Conservation (phyloP, 2,797 vertebrate genomes). For the Schizopygopsis malacanthus region DNA sequence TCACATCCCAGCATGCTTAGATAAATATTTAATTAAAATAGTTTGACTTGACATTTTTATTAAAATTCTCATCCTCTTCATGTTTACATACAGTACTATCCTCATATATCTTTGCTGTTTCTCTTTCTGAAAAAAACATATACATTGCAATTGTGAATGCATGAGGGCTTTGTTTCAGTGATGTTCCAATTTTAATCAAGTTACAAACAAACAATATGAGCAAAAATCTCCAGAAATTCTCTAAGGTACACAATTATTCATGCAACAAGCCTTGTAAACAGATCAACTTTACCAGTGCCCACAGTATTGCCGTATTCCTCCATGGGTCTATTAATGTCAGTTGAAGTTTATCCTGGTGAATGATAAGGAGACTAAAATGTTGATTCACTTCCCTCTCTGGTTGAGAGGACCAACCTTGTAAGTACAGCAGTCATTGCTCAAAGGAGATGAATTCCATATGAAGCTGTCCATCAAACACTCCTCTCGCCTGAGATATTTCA, state of each 20-base stretch:
- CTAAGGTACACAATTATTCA: background rate
- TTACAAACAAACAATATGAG: constrained; percentile 3
- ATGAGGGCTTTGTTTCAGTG: background rate
- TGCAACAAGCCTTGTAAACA: background rate
- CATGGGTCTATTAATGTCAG: constrained; percentile 12
- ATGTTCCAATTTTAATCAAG: constrained; percentile 3
- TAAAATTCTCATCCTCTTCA: background rate
- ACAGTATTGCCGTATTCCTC: constrained; percentile 2
- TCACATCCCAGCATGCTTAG: background rate
- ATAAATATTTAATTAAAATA: background rate
- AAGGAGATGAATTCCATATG: constrained; percentile 14
- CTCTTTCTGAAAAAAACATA: background rate
- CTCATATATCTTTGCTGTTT: background rate
- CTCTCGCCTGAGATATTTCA: constrained; percentile 19
- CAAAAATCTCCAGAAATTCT: background rate
- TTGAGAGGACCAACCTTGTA: constrained; percentile 35
- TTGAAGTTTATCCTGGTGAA: background rate
- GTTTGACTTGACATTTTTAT: background rate
- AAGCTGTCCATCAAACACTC: constrained; percentile 36
- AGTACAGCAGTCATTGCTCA: constrained; percentile 27
- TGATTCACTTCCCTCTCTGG: constrained; percentile 14
- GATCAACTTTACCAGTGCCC: background rate
- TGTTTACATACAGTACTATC: background rate
- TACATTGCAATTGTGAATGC: background rate
- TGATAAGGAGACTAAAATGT: constrained; percentile 27